Conservation (phyloP, 2,797 vertebrate species). For the Lindbergichthys nudifrons region DNA sequence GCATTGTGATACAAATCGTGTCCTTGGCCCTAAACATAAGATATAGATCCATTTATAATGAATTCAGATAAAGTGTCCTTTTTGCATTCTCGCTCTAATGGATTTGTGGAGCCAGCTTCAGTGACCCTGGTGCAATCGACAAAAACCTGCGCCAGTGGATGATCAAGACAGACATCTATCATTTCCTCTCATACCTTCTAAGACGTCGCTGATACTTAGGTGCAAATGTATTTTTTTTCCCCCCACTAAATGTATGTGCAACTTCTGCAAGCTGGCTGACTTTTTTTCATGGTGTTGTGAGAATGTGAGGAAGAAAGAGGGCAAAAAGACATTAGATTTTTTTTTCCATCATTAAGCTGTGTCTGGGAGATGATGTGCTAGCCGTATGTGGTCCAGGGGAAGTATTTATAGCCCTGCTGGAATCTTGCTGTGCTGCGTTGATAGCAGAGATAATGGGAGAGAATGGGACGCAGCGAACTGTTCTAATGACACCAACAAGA, state of each 20-base stretch:
- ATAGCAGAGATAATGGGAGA: slow-evolving; percentile 97
- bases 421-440: slow-evolving; percentile 95
- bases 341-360: slow-evolving; percentile 93
- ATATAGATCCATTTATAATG: slow-evolving; percentile 89
- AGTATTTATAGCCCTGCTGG: slow-evolving; percentile 95
- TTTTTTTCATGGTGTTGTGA: slow-evolving; percentile 77
- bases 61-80: slow-evolving; percentile 88
- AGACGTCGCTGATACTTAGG: slow-evolving; percentile 67
- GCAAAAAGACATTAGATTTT: slow-evolving; percentile 87
- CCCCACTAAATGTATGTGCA: slow-evolving; percentile 72
- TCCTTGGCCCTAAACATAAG: slow-evolving; percentile 89
- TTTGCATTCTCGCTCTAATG: slow-evolving; percentile 85
- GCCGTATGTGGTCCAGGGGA: slow-evolving; percentile 93
- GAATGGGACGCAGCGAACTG: slow-evolving; percentile 94
- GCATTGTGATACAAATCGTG: slow-evolving; percentile 90
- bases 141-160: slow-evolving; percentile 76
- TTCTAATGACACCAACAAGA: slow-evolving; percentile 96
- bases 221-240: slow-evolving; percentile 65
- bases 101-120: slow-evolving; percentile 79
- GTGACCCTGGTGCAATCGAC: slow-evolving; percentile 86
- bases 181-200: slow-evolving; percentile 80
- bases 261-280: slow-evolving; percentile 73
- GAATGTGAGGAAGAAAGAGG: slow-evolving; percentile 73
- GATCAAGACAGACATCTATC: slow-evolving; percentile 83
- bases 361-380: slow-evolving; percentile 95